Evolutionary conservation across 2,888 invertebrate genomes (phyloP).

Genomic region (Trimorus sp.): DNA sequence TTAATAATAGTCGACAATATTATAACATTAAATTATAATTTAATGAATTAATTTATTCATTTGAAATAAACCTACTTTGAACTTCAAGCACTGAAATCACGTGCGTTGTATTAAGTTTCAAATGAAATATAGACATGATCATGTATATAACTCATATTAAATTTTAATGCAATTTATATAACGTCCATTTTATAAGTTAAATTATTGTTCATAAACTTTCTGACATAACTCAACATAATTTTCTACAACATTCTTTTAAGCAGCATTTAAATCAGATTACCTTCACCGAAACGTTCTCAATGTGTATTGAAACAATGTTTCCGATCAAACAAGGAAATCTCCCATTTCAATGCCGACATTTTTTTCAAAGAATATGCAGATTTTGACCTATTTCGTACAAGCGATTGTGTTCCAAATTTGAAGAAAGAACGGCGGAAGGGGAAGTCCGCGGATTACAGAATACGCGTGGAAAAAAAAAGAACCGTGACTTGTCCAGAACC

Average conservation of each 20-base stretch:
- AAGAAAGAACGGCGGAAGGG: conserved; percentile 54
- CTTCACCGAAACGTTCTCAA: too few species aligned
- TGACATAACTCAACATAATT: not conserved
- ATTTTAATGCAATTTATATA: conserved; percentile 31
- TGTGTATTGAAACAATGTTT: too few species aligned
- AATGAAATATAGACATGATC: conserved; percentile 12
- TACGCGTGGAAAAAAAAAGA: conserved; percentile 44
- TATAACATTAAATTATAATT: too few species aligned
- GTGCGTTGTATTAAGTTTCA: conserved; percentile 14
- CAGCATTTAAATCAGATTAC: too few species aligned
- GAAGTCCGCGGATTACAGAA: conserved; percentile 60
- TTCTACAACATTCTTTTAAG: not conserved
- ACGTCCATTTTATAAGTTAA: conserved; percentile 17
- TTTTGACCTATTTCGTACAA: not conserved
- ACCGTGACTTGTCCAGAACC: conserved; percentile 54
- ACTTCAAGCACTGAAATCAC: not conserved
- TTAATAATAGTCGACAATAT: too few species aligned
- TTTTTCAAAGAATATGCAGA: not conserved
- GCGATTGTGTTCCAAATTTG: conserved; percentile 18
- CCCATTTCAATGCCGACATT: conserved; percentile 6
- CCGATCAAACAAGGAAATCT: too few species aligned
- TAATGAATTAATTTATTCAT: too few species aligned
- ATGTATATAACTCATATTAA: conserved; percentile 36
- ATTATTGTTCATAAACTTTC: conserved; percentile 18
- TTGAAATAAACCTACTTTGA: too few species aligned